Evolutionary conservation across 2,888 invertebrate genomes (phyloP), one percentile per base, ranked within the genome.

Genomic region (Rotaria sp.): DNA sequence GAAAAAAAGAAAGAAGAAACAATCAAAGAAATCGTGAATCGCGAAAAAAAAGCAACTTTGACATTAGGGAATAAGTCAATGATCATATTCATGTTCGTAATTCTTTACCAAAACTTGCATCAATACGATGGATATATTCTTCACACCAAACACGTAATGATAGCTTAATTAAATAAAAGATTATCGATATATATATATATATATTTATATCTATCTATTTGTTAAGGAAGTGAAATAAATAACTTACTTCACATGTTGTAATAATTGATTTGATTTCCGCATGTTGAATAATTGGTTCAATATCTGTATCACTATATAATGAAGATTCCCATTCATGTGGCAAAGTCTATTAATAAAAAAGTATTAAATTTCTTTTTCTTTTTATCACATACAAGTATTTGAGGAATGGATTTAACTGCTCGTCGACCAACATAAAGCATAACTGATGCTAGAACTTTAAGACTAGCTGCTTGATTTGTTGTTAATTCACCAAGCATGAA

Each of bases 371-470:
- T 30, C 21, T 35, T 21, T 30, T 30, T 4, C 2, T 84, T n/a
- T 13, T 26, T 24, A 84, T 67, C 26, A 52, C 38, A 50, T 86
- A 86, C 86, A 18, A 86, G 24, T 48, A 75, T 57, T 26, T 55
- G 35, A 30, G 52, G 35, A 38, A 80, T 48, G 5, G 80, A 52
- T 55, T 80, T 67, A 35, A 48, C 84, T 24, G 84, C 80, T 59
- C 74, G 84, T 35, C 87, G 52, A n/a, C 80, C 84, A 45, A 90
- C 85, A 86, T 88, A 90, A 18, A 90, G 87, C 59, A 90, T 87
- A 13, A 90, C 88, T 3, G 89, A 89, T 67, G 90, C 89, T 45
- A 90, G 87, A 18, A 90, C 88, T 84, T 89, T 89, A 15, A 90
- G 87, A 88, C 90, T 90, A 48, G 89, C 87, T 87, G 90, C 89